Base-by-base conservation (phyloP, 2,797 vertebrate species). In the Myripristis jacobus region DNA sequence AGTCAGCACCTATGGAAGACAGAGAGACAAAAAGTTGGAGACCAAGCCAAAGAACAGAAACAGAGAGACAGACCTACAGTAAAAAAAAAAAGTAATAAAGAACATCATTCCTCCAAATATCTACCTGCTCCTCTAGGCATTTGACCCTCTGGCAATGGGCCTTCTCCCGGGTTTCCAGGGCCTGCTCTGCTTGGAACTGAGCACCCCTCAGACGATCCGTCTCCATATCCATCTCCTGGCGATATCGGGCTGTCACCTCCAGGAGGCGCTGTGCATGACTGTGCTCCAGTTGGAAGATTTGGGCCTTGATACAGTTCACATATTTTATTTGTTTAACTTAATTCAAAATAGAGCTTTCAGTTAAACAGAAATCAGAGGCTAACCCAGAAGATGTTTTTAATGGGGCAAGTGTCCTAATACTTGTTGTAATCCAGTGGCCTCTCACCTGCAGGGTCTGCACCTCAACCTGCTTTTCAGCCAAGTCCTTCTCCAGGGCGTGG, bases 71-170 rank as follows among this genome's bases (percentile, higher is more conserved):
- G 52, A 66, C 50, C 7, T 46, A 9, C 0, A 3, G 10, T 8
- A 36, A 19, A 41, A 27, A 29, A 29, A 29, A 29, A 29, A 25
- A 51, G 18, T 4, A 48, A 6, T 44, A 6, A 34, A 24, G 12
- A 59, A 7, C 44, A 31, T 9, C 7, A 22, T 57, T 3, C 6
- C 9, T 34, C 57, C 18, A 47, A 34, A 61, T 27, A 44, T 38
- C 1, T 15, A 94, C 94, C 94, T 95, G 94, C 12, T 94, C 91
- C 67, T 96, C 95, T 47, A 93, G 87, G 53, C 88, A 90, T 77
- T 81, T 92, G 56, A 93, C 91, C 69, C 81, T 88, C 81, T 89
- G 92, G 43, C 81, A 90, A 29, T 94, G 92, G 31, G 90, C 90
- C 78, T 85, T 90, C 81, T 95, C 91, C 1, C 81, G 81, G 55